Conservation (phyloP, 2,888 invertebrate species). For the Reticulitermes lucifugus region DNA sequence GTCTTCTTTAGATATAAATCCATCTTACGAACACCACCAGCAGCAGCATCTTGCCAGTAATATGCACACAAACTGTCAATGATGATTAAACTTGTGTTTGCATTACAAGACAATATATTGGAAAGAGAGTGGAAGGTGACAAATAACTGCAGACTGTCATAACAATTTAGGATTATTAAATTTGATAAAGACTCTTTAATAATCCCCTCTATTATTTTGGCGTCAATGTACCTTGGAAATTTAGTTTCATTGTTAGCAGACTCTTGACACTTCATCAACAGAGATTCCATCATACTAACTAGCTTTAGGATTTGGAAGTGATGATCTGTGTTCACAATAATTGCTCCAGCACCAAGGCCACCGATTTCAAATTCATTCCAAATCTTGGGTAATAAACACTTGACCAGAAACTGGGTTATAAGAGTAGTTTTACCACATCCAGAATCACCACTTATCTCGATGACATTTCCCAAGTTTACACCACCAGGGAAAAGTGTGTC, state of each 20-base stretch:
- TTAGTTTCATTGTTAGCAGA: not conserved
- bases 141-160: slow-evolving; percentile 61
- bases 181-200: slow-evolving; percentile 60
- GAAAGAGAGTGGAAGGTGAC: slow-evolving; percentile 61
- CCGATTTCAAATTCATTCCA: slow-evolving; percentile 59
- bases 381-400: slow-evolving; percentile 63
- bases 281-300: slow-evolving; percentile 59
- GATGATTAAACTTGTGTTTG: slow-evolving; percentile 63
- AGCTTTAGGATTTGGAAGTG: slow-evolving; percentile 64
- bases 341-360: slow-evolving; percentile 63
- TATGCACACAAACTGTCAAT: slow-evolving; percentile 67
- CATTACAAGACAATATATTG: slow-evolving; percentile 61
- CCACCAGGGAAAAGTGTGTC: slow-evolving; percentile 64
- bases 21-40: slow-evolving; percentile 63
- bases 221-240: not conserved
- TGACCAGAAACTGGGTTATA: slow-evolving; percentile 64
- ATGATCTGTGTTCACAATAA: slow-evolving; percentile 67
- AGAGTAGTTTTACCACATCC: slow-evolving; percentile 66
- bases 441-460: slow-evolving; percentile 66
- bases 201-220: slow-evolving; percentile 55
- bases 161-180: slow-evolving; percentile 62
- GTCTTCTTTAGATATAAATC: slow-evolving; percentile 66
- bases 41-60: slow-evolving; percentile 67
- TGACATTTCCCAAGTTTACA: slow-evolving; percentile 61
- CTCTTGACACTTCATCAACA: slow-evolving; percentile 18